Base-by-base conservation (phyloP, 2,113 vertebrate species). In the Pagrus major region DNA sequence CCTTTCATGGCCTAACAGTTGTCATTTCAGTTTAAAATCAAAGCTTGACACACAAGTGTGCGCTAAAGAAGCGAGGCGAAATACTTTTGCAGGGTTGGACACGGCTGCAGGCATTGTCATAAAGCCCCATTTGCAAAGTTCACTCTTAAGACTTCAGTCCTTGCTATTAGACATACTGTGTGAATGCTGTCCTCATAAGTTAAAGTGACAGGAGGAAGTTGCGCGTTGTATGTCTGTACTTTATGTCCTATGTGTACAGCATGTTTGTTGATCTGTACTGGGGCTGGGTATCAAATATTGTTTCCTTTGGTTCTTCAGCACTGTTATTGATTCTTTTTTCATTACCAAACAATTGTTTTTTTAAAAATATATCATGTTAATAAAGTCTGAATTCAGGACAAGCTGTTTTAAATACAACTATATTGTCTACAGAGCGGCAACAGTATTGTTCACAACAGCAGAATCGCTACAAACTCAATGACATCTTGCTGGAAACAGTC, bases 21-120 rank as follows among this genome's bases (percentile, higher is more conserved):
- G 88, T 89, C 86, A 74, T 81, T 87, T 88, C 66, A 41, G 65
- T 68, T 90, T 37, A 67, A n/a, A 49, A 87, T 89, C 76, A 75
- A 84, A 78, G 78, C n/a, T 71, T 85, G 86, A 87, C 84, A 72
- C 59, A 25, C 55, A n/a, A 64, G 42, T 27, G 18, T 41, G 61
- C 21, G n/a, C 27, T 56, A 20, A 46, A 65, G 74, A 71, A 61
- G 33, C 9, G 21, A 81, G 23, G 76, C 37, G n/a, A 52, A 65
- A 61, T 63, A 67, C 46, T 67, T 70, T 74, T 18, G 64, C 74
- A 46, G 74, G 65, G 64, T 70, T 64, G 72, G 69, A 75, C 52
- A 1, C 33, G 35, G 77, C 78, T 4, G 21, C 42, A 6, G 75
- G 71, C 60, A 10, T 33, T 33, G 72, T 76, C 81, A 81, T 41